Evolutionary conservation across 2,797 vertebrate genomes (phyloP).

Genomic region (Carapus acus): DNA sequence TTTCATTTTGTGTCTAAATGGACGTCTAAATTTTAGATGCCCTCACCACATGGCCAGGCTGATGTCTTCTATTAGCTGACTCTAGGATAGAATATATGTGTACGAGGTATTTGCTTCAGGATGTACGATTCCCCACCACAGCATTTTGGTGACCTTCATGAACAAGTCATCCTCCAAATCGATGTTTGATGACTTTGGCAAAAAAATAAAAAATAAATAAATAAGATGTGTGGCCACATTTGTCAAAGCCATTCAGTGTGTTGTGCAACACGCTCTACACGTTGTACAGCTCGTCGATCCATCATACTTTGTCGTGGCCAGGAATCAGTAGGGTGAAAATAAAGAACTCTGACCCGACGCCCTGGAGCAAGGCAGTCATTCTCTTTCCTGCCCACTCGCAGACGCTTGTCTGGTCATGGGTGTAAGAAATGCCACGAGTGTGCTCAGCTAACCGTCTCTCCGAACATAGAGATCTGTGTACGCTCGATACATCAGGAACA

Average conservation of each 20-base stretch:
- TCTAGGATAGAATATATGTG: slow-evolving; percentile 55
- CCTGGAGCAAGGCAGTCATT: slow-evolving; percentile 47
- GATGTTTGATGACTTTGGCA: too few species aligned
- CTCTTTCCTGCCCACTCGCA: slow-evolving; percentile 9
- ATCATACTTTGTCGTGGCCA: neutral
- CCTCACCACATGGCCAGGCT: slow-evolving; percentile 45
- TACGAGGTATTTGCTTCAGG: slow-evolving; percentile 31
- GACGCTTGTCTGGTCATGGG: slow-evolving; percentile 21
- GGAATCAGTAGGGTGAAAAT: slow-evolving; percentile 1
- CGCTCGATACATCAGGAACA: too few species aligned
- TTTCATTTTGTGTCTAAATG: slow-evolving; percentile 32
- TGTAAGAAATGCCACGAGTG: neutral
- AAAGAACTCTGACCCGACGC: slow-evolving; percentile 10
- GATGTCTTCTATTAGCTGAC: slow-evolving; percentile 43
- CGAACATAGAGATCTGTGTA: too few species aligned
- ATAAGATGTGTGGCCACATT: neutral
- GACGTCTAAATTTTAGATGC: slow-evolving; percentile 30
- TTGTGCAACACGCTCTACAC: too few species aligned
- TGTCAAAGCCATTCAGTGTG: neutral
- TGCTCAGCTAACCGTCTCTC: too few species aligned
- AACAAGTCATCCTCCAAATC: slow-evolving; percentile 7
- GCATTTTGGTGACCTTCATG: slow-evolving; percentile 12
- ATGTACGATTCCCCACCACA: slow-evolving; percentile 38
- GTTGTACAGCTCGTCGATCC: neutral
- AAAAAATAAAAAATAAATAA: too few species aligned